Conservation (phyloP, 2,888 invertebrate genomes). For the Coleophora deauratella region DNA sequence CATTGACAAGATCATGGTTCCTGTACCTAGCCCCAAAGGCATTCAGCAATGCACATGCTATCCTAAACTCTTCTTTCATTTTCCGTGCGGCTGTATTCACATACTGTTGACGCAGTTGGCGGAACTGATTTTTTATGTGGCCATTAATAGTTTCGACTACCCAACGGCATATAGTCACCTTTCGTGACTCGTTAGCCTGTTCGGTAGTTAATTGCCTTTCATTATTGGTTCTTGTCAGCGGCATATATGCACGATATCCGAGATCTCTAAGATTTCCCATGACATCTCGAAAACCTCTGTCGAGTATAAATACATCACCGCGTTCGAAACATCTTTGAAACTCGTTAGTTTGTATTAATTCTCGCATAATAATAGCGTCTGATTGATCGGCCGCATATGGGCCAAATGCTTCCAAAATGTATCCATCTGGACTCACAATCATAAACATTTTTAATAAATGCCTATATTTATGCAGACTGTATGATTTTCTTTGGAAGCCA, state of each 20-base stretch:
- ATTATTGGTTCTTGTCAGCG: too few relatives aligned
- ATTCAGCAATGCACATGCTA: not conserved
- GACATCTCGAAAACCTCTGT: too few relatives aligned
- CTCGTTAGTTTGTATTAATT: not conserved
- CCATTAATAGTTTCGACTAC: not conserved
- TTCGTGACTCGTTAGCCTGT: not conserved
- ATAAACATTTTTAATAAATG: constrained; percentile 1
- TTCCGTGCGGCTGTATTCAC: too few relatives aligned
- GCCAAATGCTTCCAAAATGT: too few relatives aligned
- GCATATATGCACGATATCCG: too few relatives aligned
- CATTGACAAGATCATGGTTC: not conserved
- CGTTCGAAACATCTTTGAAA: not conserved
- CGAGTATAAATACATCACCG: not conserved
- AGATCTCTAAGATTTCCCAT: too few relatives aligned
- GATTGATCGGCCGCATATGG: not conserved
- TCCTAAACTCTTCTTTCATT: too few relatives aligned
- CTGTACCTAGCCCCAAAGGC: not conserved
- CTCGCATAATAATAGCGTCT: not conserved
- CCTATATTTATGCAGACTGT: constrained; percentile 4
- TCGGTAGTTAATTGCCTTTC: too few relatives aligned
- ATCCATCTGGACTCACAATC: too few relatives aligned
- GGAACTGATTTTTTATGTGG: not conserved
- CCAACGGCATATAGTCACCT: too few relatives aligned
- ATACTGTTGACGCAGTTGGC: too few relatives aligned
- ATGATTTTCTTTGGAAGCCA: constrained; percentile 4